phyloP scores from a whole-genome alignment of 1,140 invertebrate species.

The Phymastichus coffea region DNA sequence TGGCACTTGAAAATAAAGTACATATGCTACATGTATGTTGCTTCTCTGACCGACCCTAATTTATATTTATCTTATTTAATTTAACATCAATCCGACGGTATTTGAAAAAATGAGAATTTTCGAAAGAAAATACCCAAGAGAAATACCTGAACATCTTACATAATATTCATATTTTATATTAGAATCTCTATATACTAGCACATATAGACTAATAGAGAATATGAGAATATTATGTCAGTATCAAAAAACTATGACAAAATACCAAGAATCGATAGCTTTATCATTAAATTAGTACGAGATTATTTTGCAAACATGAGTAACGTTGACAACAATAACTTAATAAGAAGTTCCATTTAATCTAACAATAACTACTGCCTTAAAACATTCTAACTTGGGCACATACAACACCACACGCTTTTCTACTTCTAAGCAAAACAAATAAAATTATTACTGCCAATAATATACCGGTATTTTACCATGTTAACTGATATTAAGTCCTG shows the following conservation, averaged over 20 bases:
- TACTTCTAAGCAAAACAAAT: too few species aligned
- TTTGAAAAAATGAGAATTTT: conserved; percentile 30
- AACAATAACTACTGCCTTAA: not conserved
- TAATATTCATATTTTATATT: conserved; percentile 1
- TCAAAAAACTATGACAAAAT: not conserved
- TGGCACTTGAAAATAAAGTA: too few species aligned
- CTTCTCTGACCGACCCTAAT: conserved; percentile 27
- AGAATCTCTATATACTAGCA: conserved; percentile 26
- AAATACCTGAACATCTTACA: conserved; percentile 4
- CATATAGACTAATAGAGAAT: conserved; percentile 13
- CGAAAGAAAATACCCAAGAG: conserved; percentile 19
- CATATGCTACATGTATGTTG: too few species aligned
- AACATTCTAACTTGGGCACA: not conserved
- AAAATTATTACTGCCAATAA: too few species aligned
- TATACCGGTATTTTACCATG: too few species aligned
- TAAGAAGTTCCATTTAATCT: not conserved
- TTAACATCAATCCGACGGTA: conserved; percentile 10
- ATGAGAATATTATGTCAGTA: conserved; percentile 24
- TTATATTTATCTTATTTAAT: conserved; percentile 27
- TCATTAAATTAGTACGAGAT: not conserved
- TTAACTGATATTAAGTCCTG: too few species aligned
- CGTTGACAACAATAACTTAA: not conserved
- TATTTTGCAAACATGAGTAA: not conserved
- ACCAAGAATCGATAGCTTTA: conserved; percentile 30
- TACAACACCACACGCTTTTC: not conserved